Evolutionary conservation across 2,797 vertebrate species (phyloP).

Genomic region (Meda fulgida): DNA sequence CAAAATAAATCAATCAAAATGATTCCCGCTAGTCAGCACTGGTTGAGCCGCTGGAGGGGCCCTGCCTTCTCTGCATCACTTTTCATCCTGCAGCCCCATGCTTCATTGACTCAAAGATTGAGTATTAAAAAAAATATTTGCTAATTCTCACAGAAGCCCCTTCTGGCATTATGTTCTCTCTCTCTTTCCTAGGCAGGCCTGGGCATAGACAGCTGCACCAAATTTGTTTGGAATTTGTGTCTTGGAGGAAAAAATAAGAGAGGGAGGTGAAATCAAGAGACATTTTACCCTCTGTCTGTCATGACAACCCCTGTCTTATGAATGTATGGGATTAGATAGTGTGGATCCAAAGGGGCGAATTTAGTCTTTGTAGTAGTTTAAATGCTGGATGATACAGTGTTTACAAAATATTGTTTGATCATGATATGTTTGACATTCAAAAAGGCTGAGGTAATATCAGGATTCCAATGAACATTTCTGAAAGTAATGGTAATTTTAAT

Average conservation of each 20-base stretch:
- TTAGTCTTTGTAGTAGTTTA: slow-evolving; percentile 22
- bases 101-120: slow-evolving; percentile 66
- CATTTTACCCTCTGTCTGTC: slow-evolving; percentile 62
- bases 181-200: slow-evolving; percentile 77
- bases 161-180: slow-evolving; percentile 73
- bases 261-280: slow-evolving; percentile 73
- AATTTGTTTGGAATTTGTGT: slow-evolving; percentile 90
- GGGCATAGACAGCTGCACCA: slow-evolving; percentile 79
- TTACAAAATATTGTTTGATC: slow-evolving; percentile 28
- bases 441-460: not conserved
- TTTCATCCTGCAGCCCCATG: slow-evolving; percentile 51
- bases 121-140: slow-evolving; percentile 76
- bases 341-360: slow-evolving; percentile 15
- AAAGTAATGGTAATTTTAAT: not conserved
- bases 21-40: slow-evolving; percentile 51
- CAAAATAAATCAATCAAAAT: slow-evolving; percentile 62
- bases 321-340: slow-evolving; percentile 25
- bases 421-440: slow-evolving; percentile 26
- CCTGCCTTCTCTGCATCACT: slow-evolving; percentile 33
- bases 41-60: slow-evolving; percentile 38
- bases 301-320: slow-evolving; percentile 31
- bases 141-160: slow-evolving; percentile 78
- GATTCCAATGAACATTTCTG: not conserved
- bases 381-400: slow-evolving; percentile 19
- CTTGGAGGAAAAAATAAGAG: slow-evolving; percentile 84